phyloP scores from a whole-genome alignment of 1,140 invertebrate species.

The Branchinecta lynchi region DNA sequence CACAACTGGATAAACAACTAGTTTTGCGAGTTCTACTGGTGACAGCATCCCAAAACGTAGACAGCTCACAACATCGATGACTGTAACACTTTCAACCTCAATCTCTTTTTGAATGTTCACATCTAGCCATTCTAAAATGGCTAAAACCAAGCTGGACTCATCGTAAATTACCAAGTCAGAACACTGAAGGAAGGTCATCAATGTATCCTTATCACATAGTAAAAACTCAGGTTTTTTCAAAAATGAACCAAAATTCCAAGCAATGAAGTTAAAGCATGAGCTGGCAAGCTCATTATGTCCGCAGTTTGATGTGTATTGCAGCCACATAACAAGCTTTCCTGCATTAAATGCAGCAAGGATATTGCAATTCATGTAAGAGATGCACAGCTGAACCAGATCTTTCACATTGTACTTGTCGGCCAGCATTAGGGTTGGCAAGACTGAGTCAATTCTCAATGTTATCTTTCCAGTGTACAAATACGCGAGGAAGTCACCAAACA shows the following conservation, averaged over 20 bases:
- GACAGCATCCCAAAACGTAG: conserved; percentile 88
- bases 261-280: conserved; percentile 57
- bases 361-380: conserved; percentile 73
- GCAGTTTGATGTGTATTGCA: conserved; percentile 69
- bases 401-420: conserved; percentile 90
- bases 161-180: conserved; percentile 77
- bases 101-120: conserved; percentile 13
- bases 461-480: conserved; percentile 89
- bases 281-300: conserved; percentile 57
- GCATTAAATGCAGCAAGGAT: conserved; percentile 62
- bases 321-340: conserved; percentile 69
- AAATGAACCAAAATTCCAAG: conserved; percentile 78
- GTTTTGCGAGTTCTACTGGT: conserved; percentile 57
- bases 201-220: conserved; percentile 61
- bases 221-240: conserved; percentile 60
- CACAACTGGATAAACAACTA: conserved; percentile 57
- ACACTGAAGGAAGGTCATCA: conserved; percentile 57
- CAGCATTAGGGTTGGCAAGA: conserved; percentile 66
- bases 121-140: conserved; percentile 6
- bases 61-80: conserved; percentile 53
- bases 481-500: conserved; percentile 71
- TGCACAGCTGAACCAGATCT: conserved; percentile 63
- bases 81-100: conserved; percentile 26
- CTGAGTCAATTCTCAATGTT: conserved; percentile 59
- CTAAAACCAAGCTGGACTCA: conserved; percentile 50